Conservation (phyloP, 2,797 vertebrate species). For the Dendrocincla tyrannina region DNA sequence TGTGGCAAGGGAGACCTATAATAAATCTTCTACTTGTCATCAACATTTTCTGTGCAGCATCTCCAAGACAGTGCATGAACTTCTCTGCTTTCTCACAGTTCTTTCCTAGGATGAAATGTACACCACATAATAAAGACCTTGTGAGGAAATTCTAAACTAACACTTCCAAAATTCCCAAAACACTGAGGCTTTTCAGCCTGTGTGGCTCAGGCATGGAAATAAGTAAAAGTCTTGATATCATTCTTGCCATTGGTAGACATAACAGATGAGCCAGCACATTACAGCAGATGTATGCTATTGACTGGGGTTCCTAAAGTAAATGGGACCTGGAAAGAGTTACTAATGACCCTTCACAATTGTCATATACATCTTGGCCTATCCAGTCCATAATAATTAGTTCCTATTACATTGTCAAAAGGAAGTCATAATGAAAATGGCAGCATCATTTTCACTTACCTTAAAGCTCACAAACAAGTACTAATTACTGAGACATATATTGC, state of each 20-base stretch:
- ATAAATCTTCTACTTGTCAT: not conserved
- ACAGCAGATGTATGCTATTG: not conserved
- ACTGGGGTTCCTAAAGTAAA: not conserved
- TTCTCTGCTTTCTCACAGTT: not conserved
- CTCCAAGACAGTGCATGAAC: not conserved
- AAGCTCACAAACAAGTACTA: not conserved
- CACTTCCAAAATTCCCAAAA: not conserved
- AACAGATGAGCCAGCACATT: not conserved
- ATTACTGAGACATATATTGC: not conserved
- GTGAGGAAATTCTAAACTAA: not conserved
- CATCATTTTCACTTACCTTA: not conserved
- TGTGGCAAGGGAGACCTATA: not conserved
- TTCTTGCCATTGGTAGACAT: not conserved
- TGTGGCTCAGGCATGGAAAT: not conserved
- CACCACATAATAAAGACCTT: not conserved
- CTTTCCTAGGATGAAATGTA: not conserved
- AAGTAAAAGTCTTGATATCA: not conserved
- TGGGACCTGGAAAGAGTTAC: not conserved
- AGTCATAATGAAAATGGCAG: not conserved
- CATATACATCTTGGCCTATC: not conserved
- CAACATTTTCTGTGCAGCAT: not conserved
- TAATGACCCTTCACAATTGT: not conserved
- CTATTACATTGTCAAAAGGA: not conserved
- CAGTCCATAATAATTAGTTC: not conserved
- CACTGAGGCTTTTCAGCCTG: not conserved